phyloP scores from a whole-genome alignment of 2,113 vertebrate genomes.

The Dromiciops gliroides region DNA sequence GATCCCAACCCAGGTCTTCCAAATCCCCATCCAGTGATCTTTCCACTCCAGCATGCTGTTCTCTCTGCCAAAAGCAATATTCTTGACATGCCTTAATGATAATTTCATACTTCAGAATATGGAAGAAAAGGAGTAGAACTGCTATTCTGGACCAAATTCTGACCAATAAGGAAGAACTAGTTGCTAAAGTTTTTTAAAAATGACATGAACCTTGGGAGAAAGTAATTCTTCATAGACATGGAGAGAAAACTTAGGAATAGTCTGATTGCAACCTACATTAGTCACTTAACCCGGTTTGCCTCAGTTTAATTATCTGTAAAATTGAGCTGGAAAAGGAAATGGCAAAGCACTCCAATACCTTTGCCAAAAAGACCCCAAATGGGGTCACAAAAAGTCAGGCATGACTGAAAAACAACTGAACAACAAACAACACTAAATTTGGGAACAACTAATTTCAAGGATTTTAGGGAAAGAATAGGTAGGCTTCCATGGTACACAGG shows the following conservation, averaged over 20 bases:
- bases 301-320: neutral
- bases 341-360: neutral
- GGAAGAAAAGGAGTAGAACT: neutral
- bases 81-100: neutral
- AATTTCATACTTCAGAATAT: conserved; percentile 1
- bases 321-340: neutral
- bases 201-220: neutral
- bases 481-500: neutral
- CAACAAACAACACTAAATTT: neutral
- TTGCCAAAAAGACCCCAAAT: neutral
- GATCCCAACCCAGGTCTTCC: neutral
- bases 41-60: neutral
- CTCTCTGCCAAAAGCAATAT: neutral
- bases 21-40: neutral
- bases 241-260: neutral
- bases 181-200: neutral
- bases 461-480: neutral
- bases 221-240: neutral
- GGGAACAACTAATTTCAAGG: neutral
- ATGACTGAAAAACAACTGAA: neutral
- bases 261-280: neutral
- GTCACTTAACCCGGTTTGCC: neutral
- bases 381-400: neutral
- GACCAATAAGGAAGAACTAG: neutral
- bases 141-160: neutral